phyloP scores from a whole-genome alignment of 2,888 invertebrate genomes.

The Spisula solida region DNA sequence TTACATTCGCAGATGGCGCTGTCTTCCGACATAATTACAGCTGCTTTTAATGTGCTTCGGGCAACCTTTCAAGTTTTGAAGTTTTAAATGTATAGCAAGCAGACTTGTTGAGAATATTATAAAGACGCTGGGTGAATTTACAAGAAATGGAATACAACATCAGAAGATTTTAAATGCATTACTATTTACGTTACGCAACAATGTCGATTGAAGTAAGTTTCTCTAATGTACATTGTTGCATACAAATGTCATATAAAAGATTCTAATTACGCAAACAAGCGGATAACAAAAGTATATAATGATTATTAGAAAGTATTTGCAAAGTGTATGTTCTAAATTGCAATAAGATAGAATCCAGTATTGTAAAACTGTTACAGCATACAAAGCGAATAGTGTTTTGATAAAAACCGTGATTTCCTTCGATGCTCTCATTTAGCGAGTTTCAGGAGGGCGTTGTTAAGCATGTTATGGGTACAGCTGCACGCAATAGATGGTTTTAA shows the following conservation, averaged over 20 bases:
- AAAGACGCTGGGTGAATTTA: background rate
- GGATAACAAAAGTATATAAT: background rate
- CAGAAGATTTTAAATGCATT: background rate
- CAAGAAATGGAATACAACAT: background rate
- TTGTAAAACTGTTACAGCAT: too few species aligned
- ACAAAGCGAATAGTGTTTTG: too few species aligned
- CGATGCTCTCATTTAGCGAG: too few species aligned
- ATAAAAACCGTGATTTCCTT: too few species aligned
- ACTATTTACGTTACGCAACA: background rate
- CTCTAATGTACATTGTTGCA: background rate
- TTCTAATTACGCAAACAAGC: background rate
- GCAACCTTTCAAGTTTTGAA: slow-evolving; percentile 19
- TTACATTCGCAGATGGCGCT: slow-evolving; percentile 12
- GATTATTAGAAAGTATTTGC: background rate
- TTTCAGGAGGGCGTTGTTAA: too few species aligned
- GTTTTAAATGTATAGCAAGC: background rate
- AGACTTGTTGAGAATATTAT: background rate
- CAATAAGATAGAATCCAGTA: too few species aligned
- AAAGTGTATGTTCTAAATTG: too few species aligned
- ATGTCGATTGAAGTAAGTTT: too few species aligned
- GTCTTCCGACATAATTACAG: background rate
- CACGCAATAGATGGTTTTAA: too few species aligned
- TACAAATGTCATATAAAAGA: background rate
- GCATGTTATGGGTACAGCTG: too few species aligned
- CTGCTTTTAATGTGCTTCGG: background rate